These are phyloP conservation scores for Pimpla rufipes DNA, from an alignment of 2,888 invertebrate genomes.

Conservation along the genomic window DNA sequence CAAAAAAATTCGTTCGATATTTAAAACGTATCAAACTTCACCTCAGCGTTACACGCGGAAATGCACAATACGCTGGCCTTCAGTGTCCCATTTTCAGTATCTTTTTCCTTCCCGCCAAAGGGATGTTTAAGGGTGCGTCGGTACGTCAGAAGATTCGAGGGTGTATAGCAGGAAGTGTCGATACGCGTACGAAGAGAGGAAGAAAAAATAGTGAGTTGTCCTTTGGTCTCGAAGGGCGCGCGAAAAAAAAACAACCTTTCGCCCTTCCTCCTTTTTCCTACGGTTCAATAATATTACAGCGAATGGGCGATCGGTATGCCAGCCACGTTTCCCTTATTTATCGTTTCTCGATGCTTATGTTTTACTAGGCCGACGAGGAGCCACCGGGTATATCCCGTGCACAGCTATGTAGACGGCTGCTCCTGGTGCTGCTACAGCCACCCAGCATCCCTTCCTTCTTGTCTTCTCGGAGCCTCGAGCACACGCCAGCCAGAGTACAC, in stretches of 20 bases:
- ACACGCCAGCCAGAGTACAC: conserved; percentile 72
- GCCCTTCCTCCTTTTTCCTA: conserved; percentile 14
- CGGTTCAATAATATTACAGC: conserved; percentile 47
- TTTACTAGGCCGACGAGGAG: conserved; percentile 81
- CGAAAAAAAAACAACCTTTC: conserved; percentile 7
- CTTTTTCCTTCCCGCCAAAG: no score
- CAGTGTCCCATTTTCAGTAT: no score
- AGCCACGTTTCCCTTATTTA: conserved; percentile 85
- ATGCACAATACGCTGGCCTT: no score
- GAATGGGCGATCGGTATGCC: conserved; percentile 78
- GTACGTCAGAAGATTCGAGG: conserved; percentile 25
- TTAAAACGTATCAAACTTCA: no score
- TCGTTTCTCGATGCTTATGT: conserved; percentile 85
- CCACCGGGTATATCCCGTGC: conserved; percentile 4
- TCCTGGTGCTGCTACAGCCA: conserved; percentile 64
- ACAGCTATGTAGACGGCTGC: conserved; percentile 52
- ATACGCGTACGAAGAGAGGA: not conserved
- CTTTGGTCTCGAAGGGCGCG: conserved; percentile 9
- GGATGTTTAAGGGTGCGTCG: conserved; percentile 14
- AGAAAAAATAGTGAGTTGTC: conserved; percentile 43
- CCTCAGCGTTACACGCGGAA: no score
- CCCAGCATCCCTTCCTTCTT: conserved; percentile 52
- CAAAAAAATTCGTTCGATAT: no score
- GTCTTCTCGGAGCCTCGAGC: conserved; percentile 54
- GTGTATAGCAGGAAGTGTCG: conserved; percentile 25